Evolutionary conservation across 2,888 invertebrate genomes (phyloP).

Genomic region (Lepetodrilus schrolli): DNA sequence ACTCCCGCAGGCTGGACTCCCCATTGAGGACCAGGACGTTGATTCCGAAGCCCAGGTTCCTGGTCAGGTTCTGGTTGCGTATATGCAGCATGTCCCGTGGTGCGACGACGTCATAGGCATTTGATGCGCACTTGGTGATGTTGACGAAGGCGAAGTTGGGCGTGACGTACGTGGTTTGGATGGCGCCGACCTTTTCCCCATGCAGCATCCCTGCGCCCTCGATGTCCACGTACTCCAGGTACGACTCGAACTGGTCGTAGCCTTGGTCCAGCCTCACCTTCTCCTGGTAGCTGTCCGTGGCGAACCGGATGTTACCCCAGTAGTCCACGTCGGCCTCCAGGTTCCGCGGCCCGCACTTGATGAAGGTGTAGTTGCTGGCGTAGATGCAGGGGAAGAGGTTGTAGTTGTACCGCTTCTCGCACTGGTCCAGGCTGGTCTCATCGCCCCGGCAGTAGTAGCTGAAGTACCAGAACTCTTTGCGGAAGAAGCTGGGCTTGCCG

Average conservation of each 20-base stretch:
- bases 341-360: conserved; percentile 85
- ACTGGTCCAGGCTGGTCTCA: conserved; percentile 75
- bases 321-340: conserved; percentile 62
- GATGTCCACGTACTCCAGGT: conserved; percentile 84
- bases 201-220: conserved; percentile 95
- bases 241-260: conserved; percentile 80
- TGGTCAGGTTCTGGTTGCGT: conserved; percentile 75
- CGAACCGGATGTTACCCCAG: conserved; percentile 97
- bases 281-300: conserved; percentile 91
- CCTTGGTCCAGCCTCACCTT: conserved; percentile 69
- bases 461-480: conserved; percentile 73
- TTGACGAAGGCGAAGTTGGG: conserved; percentile 88
- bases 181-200: conserved; percentile 91
- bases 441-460: conserved; percentile 73
- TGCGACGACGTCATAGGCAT: conserved; percentile 93
- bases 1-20: conserved; percentile 83
- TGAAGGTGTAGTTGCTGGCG: conserved; percentile 89
- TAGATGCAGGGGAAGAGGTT: conserved; percentile 83
- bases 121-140: conserved; percentile 88
- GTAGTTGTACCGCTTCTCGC: conserved; percentile 88
- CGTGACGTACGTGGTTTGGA: conserved; percentile 91
- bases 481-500: conserved; percentile 71
- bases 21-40: conserved; percentile 93
- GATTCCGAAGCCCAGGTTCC: conserved; percentile 92
- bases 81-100: conserved; percentile 84